A percentile compares a stretch with the other conserved stretches of the same genome.
Evolutionary conservation across 1,140 invertebrate species (phyloP).

Genomic region (Drosophila arawakana): DNA sequence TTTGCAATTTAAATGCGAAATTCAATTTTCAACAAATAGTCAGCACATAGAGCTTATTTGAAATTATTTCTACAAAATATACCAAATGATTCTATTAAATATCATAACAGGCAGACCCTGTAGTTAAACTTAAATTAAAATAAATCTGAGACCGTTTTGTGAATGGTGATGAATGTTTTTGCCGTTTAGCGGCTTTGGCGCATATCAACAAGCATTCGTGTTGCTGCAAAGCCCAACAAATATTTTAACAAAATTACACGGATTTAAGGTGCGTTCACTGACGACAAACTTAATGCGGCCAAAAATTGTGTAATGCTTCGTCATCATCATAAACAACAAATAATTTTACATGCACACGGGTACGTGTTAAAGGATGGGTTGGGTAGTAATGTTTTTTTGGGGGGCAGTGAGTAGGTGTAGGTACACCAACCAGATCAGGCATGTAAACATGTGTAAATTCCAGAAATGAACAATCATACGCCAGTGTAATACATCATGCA

Average conservation of each 20-base stretch:
- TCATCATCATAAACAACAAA: slow-evolving; percentile 70
- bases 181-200: slow-evolving; percentile 68
- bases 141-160: slow-evolving; percentile 54
- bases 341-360: slow-evolving; percentile 3
- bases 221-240: slow-evolving; percentile 60
- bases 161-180: slow-evolving; percentile 21
- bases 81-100: background rate
- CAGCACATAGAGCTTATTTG: too few relatives aligned
- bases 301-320: slow-evolving; percentile 68
- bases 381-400: background rate
- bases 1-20: too few relatives aligned
- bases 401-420: background rate
- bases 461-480: slow-evolving; percentile 79
- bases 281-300: slow-evolving; percentile 66
- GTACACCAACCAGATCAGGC: slow-evolving; percentile 32
- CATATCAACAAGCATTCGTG: slow-evolving; percentile 68
- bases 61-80: too few relatives aligned
- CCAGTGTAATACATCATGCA: slow-evolving; percentile 77
- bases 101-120: background rate
- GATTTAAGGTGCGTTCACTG: slow-evolving; percentile 63
- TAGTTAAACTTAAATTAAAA: slow-evolving; percentile 43
- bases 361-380: too few relatives aligned
- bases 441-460: slow-evolving; percentile 80
- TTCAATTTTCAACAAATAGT: too few relatives aligned
- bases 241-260: slow-evolving; percentile 79